Conservation (phyloP, 2,797 vertebrate species). For the Podargus strigoides region DNA sequence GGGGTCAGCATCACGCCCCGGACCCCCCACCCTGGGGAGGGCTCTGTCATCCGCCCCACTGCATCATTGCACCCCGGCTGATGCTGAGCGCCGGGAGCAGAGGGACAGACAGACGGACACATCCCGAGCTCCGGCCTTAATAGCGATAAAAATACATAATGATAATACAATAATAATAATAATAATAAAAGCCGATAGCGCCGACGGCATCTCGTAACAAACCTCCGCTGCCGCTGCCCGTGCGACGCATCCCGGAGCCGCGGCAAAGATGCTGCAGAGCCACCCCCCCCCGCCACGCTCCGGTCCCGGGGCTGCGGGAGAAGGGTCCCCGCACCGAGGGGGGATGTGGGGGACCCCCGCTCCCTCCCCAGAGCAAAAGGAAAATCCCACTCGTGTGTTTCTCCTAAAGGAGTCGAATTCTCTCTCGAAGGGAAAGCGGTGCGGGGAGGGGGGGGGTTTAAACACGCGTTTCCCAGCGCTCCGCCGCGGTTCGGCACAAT, state of each 20-base stretch:
- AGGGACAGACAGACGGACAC: neutral
- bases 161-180: too few species aligned
- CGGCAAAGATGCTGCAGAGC: neutral
- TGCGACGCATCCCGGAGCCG: neutral
- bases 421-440: conserved; percentile 12
- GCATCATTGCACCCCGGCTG: neutral
- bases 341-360: neutral
- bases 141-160: neutral
- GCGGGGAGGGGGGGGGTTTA: too few species aligned
- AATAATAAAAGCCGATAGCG: neutral
- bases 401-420: neutral
- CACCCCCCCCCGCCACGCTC: too few species aligned
- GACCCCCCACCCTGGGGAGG: neutral
- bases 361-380: neutral
- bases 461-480: neutral
- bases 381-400: neutral
- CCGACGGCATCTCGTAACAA: neutral
- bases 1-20: neutral
- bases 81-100: neutral
- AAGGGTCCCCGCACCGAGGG: too few species aligned
- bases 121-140: neutral
- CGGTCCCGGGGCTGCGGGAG: neutral
- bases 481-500: neutral
- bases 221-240: neutral
- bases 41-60: neutral